phyloP scores from a whole-genome alignment of 2,113 vertebrate species.

The Aspidoscelis tigris region DNA sequence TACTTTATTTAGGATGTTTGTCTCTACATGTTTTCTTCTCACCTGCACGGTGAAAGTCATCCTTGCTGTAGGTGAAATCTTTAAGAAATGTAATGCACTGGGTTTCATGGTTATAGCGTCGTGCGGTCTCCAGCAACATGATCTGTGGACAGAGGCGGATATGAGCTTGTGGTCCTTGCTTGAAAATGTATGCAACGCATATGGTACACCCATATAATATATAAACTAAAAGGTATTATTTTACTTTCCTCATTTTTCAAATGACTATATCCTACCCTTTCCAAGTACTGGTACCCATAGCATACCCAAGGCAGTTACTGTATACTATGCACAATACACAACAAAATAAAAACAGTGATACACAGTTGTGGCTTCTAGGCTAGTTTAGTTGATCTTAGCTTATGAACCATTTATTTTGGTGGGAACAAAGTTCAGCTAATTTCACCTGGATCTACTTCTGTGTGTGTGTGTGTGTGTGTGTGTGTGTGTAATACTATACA shows the following conservation, averaged over 20 bases:
- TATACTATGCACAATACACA: background rate
- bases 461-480: no score
- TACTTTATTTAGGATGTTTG: no score
- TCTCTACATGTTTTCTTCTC: background rate
- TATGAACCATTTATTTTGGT: background rate
- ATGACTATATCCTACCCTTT: background rate
- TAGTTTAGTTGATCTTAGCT: background rate
- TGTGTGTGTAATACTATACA: no score
- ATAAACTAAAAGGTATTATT: background rate
- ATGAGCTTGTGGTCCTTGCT: background rate
- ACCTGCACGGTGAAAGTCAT: slow-evolving; percentile 78
- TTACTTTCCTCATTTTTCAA: background rate
- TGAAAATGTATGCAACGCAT: background rate
- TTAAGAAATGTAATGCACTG: slow-evolving; percentile 79
- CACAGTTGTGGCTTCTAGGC: background rate
- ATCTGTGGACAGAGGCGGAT: slow-evolving; percentile 56
- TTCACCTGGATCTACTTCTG: no score
- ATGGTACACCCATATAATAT: no score
- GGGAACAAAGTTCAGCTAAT: background rate
- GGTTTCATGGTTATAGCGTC: slow-evolving; percentile 76
- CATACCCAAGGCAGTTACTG: background rate
- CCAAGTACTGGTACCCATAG: background rate
- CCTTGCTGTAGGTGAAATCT: slow-evolving; percentile 80
- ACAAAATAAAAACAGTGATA: background rate
- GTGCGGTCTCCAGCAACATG: slow-evolving; percentile 76